Percentiles rank a stretch among this genome's conserved stretches.
Conservation (phyloP, 2,888 invertebrate genomes). For the Cryptophagus acutangulus region DNA sequence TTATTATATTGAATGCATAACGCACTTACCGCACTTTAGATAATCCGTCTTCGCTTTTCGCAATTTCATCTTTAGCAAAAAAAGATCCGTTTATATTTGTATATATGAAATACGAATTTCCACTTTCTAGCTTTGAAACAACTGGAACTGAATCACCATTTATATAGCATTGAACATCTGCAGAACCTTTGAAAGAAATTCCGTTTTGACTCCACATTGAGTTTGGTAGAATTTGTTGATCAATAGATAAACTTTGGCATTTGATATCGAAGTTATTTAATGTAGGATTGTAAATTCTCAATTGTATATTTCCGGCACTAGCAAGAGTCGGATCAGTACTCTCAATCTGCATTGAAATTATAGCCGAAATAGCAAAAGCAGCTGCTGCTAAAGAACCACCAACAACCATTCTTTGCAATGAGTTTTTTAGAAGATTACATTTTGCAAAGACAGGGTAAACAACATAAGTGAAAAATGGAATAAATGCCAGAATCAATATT, state of each 20-base stretch:
- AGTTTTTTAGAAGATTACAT: constrained; percentile 62
- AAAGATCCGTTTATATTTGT: constrained; percentile 14
- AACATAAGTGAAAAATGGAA: constrained; percentile 75
- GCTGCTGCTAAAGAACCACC: constrained; percentile 82
- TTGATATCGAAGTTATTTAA: too few species aligned
- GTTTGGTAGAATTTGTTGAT: too few species aligned
- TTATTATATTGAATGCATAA: constrained; percentile 1
- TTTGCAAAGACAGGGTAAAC: constrained; percentile 77
- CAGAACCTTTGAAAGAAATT: too few species aligned
- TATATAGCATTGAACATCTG: too few species aligned
- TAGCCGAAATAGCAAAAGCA: constrained; percentile 82
- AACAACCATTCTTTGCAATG: constrained; percentile 79
- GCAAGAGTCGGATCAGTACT: constrained; percentile 62
- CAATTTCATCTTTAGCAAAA: constrained; percentile 46
- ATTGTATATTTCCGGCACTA: constrained; percentile 54
- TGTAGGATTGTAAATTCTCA: constrained; percentile 68
- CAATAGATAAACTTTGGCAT: too few species aligned
- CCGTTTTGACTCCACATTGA: too few species aligned
- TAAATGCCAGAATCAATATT: constrained; percentile 74
- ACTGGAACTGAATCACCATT: not conserved
- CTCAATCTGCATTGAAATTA: constrained; percentile 75
- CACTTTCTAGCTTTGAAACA: constrained; percentile 17
- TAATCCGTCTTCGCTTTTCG: constrained; percentile 54
- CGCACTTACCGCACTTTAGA: constrained; percentile 52
- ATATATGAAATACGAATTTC: constrained; percentile 27